phyloP scores from a whole-genome alignment of 2,113 vertebrate species.

The Porphyrio hochstetteri region DNA sequence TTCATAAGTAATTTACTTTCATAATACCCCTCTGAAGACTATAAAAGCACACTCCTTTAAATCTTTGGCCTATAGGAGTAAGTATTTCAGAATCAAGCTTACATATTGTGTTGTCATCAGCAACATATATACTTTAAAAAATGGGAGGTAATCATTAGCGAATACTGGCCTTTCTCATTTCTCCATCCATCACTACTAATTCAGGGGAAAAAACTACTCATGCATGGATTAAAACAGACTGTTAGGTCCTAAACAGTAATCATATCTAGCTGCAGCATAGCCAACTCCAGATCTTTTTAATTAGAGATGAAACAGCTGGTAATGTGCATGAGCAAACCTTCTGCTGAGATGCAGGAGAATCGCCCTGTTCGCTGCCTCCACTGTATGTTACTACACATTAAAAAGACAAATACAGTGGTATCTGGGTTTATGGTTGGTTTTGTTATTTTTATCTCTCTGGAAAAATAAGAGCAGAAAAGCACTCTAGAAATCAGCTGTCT shows the following conservation, averaged over 20 bases:
- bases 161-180: background rate
- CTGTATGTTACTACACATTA: background rate
- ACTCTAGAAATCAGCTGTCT: background rate
- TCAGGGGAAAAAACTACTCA: slow-evolving; percentile 1
- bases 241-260: slow-evolving; percentile 27
- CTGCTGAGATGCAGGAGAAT: background rate
- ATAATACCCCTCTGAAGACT: slow-evolving; percentile 7
- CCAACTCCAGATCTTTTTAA: slow-evolving; percentile 24
- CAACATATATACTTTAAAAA: background rate
- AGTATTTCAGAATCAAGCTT: background rate
- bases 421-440: background rate
- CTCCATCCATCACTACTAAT: slow-evolving; percentile 22
- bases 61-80: background rate
- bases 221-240: slow-evolving; percentile 11
- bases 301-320: slow-evolving; percentile 49
- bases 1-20: slow-evolving; percentile 36
- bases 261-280: background rate
- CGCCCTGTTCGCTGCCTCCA: background rate
- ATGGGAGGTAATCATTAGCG: background rate
- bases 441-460: background rate
- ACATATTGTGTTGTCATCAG: background rate
- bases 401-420: background rate
- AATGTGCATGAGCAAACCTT: background rate
- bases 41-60: slow-evolving; percentile 3
- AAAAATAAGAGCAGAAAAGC: background rate